Evolutionary conservation across 2,888 invertebrate species (phyloP), one percentile per base, ranked within the genome.

Genomic region (Gymnoscelis rufifasciata): DNA sequence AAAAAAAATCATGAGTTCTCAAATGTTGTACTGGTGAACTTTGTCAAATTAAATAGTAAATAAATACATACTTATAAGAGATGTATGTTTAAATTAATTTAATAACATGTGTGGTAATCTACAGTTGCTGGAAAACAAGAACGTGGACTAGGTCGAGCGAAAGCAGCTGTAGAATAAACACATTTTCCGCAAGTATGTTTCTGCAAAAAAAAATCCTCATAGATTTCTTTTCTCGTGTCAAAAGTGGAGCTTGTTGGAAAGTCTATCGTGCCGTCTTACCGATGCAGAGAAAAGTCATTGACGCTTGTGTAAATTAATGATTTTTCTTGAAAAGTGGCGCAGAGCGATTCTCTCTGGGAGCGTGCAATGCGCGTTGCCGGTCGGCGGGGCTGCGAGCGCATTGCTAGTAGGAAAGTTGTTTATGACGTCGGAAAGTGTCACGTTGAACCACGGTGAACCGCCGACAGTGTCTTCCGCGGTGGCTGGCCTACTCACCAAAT

Each of bases 391-490:
- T 68, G 62, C 65, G 62, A 72, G 78, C 81, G 82, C 84, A 88
- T 87, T 83, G 82, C 88, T 83, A 78, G 75, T 84, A 88, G 84
- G 88, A 88, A 88, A 88, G 88, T 88, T 86, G 83, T 81, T 82
- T 80, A 81, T 86, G 86, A 84, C 83, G 83, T 82, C 73, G 74
- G 73, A 79, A 89, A 89, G 88, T 89, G 84, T 89, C 84, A 88
- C 88, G 74, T 80, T 88, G 88, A 88, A 88, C 88, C 77, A 86
- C 67, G 75, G 75, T 88, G 88, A 88, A 88, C 88, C 78, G 75
- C 72, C 72, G 71, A 69, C 77, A 68, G 70, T 74, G 82, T 83
- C 82, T 83, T 82, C 82, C 72, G 76, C 72, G 71, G 74, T 76
- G 66, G 62, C 73, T 86, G 87, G 78, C 86, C 86, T 84, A 88